A percentile compares a stretch with the other conserved stretches of the same genome.
phyloP scores from a whole-genome alignment of 2,888 invertebrate species.

The Tricholauxania praeusta region DNA sequence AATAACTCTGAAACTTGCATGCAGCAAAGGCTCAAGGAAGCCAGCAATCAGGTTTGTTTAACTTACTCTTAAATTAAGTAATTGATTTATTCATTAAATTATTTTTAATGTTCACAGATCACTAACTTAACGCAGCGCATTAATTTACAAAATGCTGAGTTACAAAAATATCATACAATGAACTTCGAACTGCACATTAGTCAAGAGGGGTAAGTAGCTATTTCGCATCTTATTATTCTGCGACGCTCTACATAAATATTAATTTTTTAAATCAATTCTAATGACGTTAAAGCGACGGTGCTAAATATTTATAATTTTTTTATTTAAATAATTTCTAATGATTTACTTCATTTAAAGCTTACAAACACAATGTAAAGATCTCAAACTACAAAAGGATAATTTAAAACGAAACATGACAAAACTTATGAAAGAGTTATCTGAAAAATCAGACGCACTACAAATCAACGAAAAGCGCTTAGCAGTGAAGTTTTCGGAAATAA shows the following conservation, averaged over 20 bases:
- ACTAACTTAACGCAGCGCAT: conserved; percentile 59
- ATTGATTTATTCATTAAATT: not conserved
- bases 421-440: conserved; percentile 60
- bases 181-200: conserved; percentile 65
- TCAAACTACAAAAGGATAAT: conserved; percentile 60
- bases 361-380: conserved; percentile 62
- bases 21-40: conserved; percentile 60
- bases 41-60: conserved; percentile 55
- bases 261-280: not conserved
- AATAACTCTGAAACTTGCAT: conserved; percentile 55
- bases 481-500: conserved; percentile 60
- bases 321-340: conserved; percentile 36
- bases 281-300: too few relatives aligned
- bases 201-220: conserved; percentile 58
- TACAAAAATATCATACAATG: conserved; percentile 61
- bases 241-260: too few relatives aligned
- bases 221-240: not conserved
- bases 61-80: not conserved
- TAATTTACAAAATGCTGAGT: conserved; percentile 61
- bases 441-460: conserved; percentile 59
- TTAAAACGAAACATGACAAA: conserved; percentile 60
- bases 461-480: conserved; percentile 60
- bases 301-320: not conserved
- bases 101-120: conserved; percentile 48
- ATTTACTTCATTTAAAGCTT: conserved; percentile 48